Conservation (phyloP, 2,797 vertebrate species). For the Passerculus sandwichensis region DNA sequence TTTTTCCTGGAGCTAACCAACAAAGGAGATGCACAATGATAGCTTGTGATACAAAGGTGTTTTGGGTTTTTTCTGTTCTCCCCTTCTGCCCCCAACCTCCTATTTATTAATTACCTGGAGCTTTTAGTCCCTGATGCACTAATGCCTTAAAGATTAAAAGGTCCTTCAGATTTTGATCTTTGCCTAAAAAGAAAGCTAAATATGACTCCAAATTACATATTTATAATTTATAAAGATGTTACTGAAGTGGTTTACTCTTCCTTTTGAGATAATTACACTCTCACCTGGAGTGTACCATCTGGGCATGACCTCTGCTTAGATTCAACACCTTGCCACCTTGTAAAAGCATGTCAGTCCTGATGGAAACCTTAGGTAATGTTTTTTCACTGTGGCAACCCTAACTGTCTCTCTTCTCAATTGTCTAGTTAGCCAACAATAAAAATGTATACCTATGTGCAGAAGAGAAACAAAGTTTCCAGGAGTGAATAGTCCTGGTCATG, state of each 20-base stretch:
- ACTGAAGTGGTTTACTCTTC: slow-evolving; percentile 48
- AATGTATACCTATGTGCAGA: not conserved
- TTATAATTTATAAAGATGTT: slow-evolving; percentile 35
- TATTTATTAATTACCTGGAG: slow-evolving; percentile 69
- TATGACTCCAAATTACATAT: slow-evolving; percentile 26
- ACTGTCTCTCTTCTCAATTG: not conserved
- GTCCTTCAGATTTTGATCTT: slow-evolving; percentile 69
- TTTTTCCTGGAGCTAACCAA: slow-evolving; percentile 52
- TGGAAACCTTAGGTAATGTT: not conserved
- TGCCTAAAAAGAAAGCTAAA: slow-evolving; percentile 70
- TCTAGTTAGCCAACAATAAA: not conserved
- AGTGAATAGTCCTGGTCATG: not conserved
- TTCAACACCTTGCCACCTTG: not conserved
- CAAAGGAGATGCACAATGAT: slow-evolving; percentile 55
- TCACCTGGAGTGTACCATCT: not conserved
- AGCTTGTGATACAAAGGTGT: slow-evolving; percentile 62
- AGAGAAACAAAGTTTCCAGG: not conserved
- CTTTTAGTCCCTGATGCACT: slow-evolving; percentile 76
- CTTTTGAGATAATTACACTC: slow-evolving; percentile 17
- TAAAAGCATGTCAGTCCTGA: not conserved
- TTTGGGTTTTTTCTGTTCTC: not conserved
- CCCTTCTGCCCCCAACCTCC: not conserved
- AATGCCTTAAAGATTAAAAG: slow-evolving; percentile 82
- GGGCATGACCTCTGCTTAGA: not conserved
- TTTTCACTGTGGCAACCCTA: not conserved